phyloP scores from a whole-genome alignment of 2,113 vertebrate genomes.

The Sinocyclocheilus grahami region DNA sequence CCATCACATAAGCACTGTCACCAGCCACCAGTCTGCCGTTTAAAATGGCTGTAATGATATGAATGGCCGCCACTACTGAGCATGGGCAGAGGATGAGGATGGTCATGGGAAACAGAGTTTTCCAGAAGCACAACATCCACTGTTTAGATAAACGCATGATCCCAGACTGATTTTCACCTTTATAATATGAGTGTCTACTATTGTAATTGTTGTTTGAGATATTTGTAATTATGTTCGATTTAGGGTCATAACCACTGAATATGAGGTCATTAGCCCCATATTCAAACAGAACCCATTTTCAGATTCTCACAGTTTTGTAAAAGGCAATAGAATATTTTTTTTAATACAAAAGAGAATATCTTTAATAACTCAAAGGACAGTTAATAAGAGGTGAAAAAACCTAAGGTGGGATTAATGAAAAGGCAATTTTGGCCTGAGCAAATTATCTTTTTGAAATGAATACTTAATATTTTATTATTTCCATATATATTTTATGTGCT shows the following conservation, averaged over 20 bases:
- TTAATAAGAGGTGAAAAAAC: conserved; percentile 55
- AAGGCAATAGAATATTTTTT: background rate
- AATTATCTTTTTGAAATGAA: conserved; percentile 80
- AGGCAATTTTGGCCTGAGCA: conserved; percentile 63
- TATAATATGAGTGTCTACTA: background rate
- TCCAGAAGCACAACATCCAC: background rate
- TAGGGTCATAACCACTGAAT: background rate
- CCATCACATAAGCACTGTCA: conserved; percentile 30
- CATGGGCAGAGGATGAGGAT: conserved; percentile 66
- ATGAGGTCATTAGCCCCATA: background rate
- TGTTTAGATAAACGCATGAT: background rate
- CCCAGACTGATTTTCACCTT: background rate
- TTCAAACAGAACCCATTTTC: background rate
- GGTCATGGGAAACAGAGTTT: conserved; percentile 73
- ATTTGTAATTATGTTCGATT: background rate
- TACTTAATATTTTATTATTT: conserved; percentile 81
- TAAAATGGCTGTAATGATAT: conserved; percentile 73
- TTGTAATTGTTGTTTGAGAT: background rate
- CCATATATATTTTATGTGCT: conserved; percentile 81
- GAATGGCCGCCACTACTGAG: conserved; percentile 70
- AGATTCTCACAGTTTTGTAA: background rate
- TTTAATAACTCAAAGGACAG: conserved; percentile 25
- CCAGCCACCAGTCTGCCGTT: conserved; percentile 73
- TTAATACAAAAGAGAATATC: conserved; percentile 3
- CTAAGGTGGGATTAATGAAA: conserved; percentile 70